phyloP scores from a whole-genome alignment of 2,797 vertebrate species.

The Xiphorhynchus erythropygius region DNA sequence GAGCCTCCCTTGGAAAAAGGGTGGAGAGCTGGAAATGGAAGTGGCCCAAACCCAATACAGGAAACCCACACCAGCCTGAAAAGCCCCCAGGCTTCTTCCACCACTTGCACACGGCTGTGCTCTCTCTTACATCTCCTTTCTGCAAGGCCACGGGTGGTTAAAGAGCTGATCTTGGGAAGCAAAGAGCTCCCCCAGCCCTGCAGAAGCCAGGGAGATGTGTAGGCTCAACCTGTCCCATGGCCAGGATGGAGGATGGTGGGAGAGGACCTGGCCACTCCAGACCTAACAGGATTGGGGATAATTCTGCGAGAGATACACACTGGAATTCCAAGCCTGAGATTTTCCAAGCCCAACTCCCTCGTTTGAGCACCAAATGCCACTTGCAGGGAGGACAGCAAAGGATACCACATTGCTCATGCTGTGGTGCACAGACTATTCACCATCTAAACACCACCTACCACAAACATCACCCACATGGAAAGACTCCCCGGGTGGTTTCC shows the following conservation, averaged over 20 bases:
- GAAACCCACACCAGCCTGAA: not conserved
- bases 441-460: not conserved
- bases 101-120: rapidly evolving
- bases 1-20: not conserved
- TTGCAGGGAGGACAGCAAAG: not conserved
- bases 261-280: not conserved
- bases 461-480: rapidly evolving
- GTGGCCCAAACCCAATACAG: not conserved
- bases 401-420: not conserved
- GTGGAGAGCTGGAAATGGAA: constrained; percentile 15
- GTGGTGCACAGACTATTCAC: rapidly evolving
- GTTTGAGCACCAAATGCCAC: rapidly evolving
- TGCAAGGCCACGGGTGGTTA: rapidly evolving
- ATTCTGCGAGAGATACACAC: not conserved
- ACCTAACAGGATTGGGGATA: rapidly evolving
- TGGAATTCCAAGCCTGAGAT: not conserved
- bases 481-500: not conserved
- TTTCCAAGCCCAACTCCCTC: rapidly evolving
- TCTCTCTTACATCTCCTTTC: not conserved
- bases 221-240: rapidly evolving
- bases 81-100: not conserved
- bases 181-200: not conserved
- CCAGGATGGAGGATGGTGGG: not conserved
- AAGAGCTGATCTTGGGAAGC: not conserved
- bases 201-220: rapidly evolving